phyloP scores from a whole-genome alignment of 2,113 vertebrate genomes.

The Conger conger region DNA sequence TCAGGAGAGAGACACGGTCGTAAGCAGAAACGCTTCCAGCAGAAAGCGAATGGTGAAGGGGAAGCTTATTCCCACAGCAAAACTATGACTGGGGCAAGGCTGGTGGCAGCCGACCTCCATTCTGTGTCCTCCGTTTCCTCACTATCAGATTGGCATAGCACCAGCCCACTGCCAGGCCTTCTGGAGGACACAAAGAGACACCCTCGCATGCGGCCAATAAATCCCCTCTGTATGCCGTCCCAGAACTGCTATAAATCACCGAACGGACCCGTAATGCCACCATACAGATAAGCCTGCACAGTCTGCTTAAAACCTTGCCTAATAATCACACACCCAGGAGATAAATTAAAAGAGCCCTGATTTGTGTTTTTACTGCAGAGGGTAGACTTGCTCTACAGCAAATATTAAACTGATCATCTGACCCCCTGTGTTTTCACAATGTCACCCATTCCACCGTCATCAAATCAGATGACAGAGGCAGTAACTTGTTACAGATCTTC shows the following conservation, averaged over 20 bases:
- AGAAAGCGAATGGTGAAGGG: background rate
- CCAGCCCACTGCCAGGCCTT: conserved; percentile 4
- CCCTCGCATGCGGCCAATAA: background rate
- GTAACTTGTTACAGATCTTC: background rate
- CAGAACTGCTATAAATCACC: conserved; percentile 4
- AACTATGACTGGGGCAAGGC: conserved; percentile 5
- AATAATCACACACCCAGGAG: background rate
- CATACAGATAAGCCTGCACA: background rate
- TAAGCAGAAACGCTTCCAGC: background rate
- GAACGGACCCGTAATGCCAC: background rate
- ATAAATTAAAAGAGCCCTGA: background rate
- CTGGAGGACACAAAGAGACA: background rate
- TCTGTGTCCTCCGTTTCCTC: conserved; percentile 35
- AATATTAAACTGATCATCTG: background rate
- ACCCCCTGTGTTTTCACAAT: background rate
- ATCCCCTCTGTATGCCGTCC: background rate
- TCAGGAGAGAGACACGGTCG: background rate
- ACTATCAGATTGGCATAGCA: conserved; percentile 40
- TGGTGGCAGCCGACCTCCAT: conserved; percentile 38
- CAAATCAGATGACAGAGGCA: background rate
- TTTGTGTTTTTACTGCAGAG: background rate
- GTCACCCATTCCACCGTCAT: background rate
- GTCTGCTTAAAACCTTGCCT: background rate
- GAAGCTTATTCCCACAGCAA: background rate
- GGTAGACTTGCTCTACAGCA: background rate